Conservation (phyloP, 2,888 invertebrate species). For the Tenthredo amoena region DNA sequence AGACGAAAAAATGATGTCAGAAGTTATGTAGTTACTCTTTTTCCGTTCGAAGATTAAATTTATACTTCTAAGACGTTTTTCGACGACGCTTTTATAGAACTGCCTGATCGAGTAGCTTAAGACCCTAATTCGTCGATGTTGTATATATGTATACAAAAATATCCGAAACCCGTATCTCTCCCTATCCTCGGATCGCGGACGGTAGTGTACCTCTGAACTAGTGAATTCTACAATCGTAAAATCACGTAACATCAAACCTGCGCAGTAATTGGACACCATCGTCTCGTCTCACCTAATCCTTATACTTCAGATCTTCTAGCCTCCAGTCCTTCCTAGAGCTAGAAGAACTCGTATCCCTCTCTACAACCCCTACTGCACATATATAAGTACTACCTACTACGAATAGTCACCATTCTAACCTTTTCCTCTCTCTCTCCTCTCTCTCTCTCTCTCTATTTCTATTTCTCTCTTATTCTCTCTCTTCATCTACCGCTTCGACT, state of each 20-base stretch:
- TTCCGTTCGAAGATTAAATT: too few species aligned
- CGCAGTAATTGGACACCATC: conserved; percentile 1
- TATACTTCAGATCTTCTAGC: not conserved
- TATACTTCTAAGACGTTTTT: too few species aligned
- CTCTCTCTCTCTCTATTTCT: not conserved
- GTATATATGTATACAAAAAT: not conserved
- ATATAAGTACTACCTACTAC: not conserved
- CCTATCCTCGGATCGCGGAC: not conserved
- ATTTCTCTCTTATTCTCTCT: not conserved
- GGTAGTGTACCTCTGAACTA: not conserved
- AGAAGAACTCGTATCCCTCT: not conserved
- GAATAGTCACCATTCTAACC: not conserved
- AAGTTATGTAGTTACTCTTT: too few species aligned
- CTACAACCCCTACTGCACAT: not conserved
- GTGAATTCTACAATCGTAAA: not conserved
- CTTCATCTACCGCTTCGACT: not conserved
- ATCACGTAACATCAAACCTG: not conserved
- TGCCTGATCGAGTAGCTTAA: too few species aligned
- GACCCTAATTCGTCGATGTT: too few species aligned
- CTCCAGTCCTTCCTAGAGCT: not conserved
- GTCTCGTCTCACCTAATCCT: not conserved
- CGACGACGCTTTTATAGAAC: too few species aligned
- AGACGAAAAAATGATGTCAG: too few species aligned
- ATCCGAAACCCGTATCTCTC: not conserved
- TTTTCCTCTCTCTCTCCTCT: not conserved